Conservation (phyloP, 64 coral and sea anemone species). For the Dendronephthya gigantea region DNA sequence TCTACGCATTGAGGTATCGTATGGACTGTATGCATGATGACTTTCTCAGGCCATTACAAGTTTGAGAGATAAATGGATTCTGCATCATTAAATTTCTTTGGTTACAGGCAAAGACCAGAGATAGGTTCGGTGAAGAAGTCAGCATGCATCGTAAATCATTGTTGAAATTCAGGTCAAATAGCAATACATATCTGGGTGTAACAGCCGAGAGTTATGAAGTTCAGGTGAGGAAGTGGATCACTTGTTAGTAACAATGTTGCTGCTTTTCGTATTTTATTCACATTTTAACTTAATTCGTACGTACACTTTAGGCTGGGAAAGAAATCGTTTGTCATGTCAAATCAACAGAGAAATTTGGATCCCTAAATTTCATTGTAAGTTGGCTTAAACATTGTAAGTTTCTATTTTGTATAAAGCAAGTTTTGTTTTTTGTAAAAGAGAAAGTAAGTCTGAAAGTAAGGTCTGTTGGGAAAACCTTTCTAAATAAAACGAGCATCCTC, state of each 20-base stretch:
- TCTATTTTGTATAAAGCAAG: background rate
- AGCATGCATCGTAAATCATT: background rate
- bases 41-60: too few species aligned
- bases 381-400: too few species aligned
- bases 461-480: too few species aligned
- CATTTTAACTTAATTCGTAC: too few species aligned
- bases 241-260: background rate
- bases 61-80: too few species aligned
- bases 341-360: slow-evolving; percentile 19
- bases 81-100: background rate
- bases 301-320: slow-evolving; percentile 39
- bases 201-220: background rate
- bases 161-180: background rate
- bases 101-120: background rate
- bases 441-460: too few species aligned
- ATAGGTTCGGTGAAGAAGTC: background rate
- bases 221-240: background rate
- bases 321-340: slow-evolving; percentile 26
- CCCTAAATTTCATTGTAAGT: slow-evolving; percentile 42
- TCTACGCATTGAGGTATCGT: too few species aligned
- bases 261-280: too few species aligned
- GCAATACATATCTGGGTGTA: background rate
- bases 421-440: too few species aligned
- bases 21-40: too few species aligned
- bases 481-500: too few species aligned